Evolutionary conservation across 37 sponge, comb jelly and placozoan genomes (phyloP), one percentile per base, ranked within the genome.

Genomic region (Spongilla lacustris): DNA sequence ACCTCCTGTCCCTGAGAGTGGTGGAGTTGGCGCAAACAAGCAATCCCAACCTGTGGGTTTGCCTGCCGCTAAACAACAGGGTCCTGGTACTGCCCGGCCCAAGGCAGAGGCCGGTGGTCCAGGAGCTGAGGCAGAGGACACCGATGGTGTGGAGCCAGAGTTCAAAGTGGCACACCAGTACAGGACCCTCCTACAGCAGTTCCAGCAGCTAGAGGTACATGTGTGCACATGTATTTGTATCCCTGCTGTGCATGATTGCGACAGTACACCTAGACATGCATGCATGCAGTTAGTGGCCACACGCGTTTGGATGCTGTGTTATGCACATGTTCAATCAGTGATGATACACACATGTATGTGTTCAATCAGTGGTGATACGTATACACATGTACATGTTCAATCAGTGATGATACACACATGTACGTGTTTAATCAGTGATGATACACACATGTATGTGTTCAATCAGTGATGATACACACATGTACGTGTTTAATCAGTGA

Each of bases 111-210:
- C 41, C 3, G 41, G 6, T 6, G 58, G 58, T 58, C 14, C 41
- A 27, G 79, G 0, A 17, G 58, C 12, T 0, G 58, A 17, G 58
- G 58, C 4, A 17, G 58, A 58, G 58, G 58, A 58, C 0, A 17
- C 14, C 0, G 58, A 58, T 58, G 58, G 21, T 8, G 58, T 1
- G n/a, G 69, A 31, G 79, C 76, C 46, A 14, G 71, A 68, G 82
- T 81, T 90, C 86, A 85, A 90, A 46, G 74, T 90, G 14, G 90
- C 86, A 29, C 46, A 74, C 41, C 90, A 90, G 77, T 81, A 66
- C 34, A 67, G 86, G 34, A 90, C 73, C 17, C 77, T 90, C 4
- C 19, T 80, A 14, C 29, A 48, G 66, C 90, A 90, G 76, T 68
- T 77, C 19, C 19, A 67, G 35, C 75, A 90, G 21, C 73, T 75